Conservation (phyloP, 2,797 vertebrate species). For the Diplodus puntazzo region DNA sequence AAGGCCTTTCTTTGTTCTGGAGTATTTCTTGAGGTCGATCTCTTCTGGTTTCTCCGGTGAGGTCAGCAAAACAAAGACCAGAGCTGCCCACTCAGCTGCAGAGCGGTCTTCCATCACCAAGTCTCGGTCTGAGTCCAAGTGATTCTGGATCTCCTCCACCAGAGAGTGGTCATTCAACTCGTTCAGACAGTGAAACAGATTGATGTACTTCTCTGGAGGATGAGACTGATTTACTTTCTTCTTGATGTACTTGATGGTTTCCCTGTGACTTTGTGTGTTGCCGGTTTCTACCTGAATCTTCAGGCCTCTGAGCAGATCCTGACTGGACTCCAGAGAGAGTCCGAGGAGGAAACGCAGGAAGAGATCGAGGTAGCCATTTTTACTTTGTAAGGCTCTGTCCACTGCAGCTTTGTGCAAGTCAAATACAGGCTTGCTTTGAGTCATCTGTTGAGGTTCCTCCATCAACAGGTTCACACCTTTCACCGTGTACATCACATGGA, state of each 20-base stretch:
- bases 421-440: neutral
- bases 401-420: constrained; percentile 42
- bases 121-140: constrained; percentile 7
- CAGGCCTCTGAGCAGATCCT: constrained; percentile 15
- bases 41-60: constrained; percentile 21
- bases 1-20: constrained; percentile 8
- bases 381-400: constrained; percentile 34
- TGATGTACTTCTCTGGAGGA: constrained; percentile 27
- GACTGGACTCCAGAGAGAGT: constrained; percentile 38
- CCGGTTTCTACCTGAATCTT: neutral
- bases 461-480: constrained; percentile 1
- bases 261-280: neutral
- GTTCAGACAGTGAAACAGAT: constrained; percentile 44
- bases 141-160: constrained; percentile 23
- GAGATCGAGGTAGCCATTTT: constrained; percentile 40
- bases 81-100: constrained; percentile 41
- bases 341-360: constrained; percentile 46
- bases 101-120: neutral
- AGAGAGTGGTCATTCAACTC: constrained; percentile 38
- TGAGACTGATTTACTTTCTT: constrained; percentile 6
- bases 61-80: constrained; percentile 48
- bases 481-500: constrained; percentile 19
- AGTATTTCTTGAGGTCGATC: constrained; percentile 41
- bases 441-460: neutral
- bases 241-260: constrained; percentile 34